Percentiles rank a stretch among this genome's conserved stretches.
Conservation (phyloP, 2,113 vertebrate genomes). For the Orthonyx spaldingii region DNA sequence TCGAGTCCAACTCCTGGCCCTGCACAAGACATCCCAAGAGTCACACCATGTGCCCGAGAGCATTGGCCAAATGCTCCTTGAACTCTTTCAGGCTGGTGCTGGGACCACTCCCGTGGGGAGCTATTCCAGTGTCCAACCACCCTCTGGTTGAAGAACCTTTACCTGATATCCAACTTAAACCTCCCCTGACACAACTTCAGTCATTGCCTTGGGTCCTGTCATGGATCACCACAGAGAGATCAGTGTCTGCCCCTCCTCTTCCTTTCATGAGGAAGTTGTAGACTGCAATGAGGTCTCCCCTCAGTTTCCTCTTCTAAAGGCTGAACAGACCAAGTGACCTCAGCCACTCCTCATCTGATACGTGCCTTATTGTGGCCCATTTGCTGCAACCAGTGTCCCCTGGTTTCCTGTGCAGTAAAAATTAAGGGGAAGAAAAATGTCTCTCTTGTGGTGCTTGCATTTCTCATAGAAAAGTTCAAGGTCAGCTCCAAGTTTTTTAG, state of each 20-base stretch:
- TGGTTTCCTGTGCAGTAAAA: background rate
- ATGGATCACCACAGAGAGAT: background rate
- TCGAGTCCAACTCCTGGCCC: background rate
- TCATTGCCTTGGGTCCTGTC: background rate
- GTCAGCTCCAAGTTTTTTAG: background rate
- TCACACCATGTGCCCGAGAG: background rate
- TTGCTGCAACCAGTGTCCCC: background rate
- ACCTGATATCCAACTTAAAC: background rate
- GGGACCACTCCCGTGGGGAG: rapidly evolving
- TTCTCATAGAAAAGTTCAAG: background rate
- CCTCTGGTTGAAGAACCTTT: background rate
- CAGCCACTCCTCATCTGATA: background rate
- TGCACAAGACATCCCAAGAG: background rate
- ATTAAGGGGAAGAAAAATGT: background rate
- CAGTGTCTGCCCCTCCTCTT: no score
- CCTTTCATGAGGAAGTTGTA: background rate
- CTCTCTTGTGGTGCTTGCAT: background rate
- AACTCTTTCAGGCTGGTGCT: background rate
- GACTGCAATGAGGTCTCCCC: background rate
- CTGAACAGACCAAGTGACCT: background rate
- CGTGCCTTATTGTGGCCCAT: rapidly evolving
- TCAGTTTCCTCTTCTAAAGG: background rate
- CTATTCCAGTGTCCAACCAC: background rate
- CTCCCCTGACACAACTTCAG: background rate
- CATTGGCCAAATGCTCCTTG: background rate